Conservation (phyloP, 2,113 vertebrate species). For the Peromyscus californicus region DNA sequence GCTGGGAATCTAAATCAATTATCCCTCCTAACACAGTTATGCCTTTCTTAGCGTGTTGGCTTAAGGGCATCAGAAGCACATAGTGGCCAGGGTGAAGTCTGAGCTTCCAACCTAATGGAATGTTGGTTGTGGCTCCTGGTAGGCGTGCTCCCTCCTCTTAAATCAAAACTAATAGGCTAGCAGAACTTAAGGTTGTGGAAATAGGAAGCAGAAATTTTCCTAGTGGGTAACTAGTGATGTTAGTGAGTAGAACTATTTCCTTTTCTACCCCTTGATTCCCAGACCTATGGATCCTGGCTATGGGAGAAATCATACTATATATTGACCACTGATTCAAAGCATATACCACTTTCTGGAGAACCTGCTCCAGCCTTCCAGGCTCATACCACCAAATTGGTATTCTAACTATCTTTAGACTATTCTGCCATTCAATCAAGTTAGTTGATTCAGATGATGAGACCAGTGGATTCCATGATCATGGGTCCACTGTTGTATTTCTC, state of each 20-base stretch:
- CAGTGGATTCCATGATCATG: background rate
- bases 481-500: background rate
- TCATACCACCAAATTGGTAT: background rate
- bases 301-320: background rate
- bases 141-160: background rate
- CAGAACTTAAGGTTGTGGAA: background rate
- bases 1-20: background rate
- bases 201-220: background rate
- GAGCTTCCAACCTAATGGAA: background rate
- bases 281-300: background rate
- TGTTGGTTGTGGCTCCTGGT: background rate
- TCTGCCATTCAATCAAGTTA: background rate
- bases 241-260: background rate
- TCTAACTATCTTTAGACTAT: background rate
- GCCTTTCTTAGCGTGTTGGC: background rate
- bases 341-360: background rate
- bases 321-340: background rate
- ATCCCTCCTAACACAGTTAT: background rate
- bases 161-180: background rate
- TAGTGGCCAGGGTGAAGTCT: background rate
- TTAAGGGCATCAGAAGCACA: background rate
- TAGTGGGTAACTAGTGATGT: background rate
- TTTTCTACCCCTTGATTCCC: background rate
- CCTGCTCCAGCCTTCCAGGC: background rate
- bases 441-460: background rate